These are phyloP conservation scores for Leptura quadrifasciata DNA, from an alignment of 2,888 invertebrate species.

Conservation along the genomic window DNA sequence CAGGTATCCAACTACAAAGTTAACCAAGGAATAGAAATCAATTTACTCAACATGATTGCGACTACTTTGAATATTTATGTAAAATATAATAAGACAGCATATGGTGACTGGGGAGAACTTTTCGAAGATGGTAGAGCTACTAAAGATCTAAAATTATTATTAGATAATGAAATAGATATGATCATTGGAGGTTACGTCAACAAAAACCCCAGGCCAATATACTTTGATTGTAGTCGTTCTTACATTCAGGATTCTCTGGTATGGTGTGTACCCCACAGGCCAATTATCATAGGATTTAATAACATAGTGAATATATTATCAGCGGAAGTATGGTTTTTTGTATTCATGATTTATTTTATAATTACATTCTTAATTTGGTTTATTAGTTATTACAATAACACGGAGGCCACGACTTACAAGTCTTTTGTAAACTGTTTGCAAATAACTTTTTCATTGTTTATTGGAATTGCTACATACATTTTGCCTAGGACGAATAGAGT, in stretches of 20 bases:
- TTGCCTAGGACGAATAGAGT: conserved; percentile 58
- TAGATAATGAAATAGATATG: conserved; percentile 63
- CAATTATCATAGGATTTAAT: conserved; percentile 48
- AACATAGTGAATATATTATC: conserved; percentile 46
- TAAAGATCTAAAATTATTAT: conserved; percentile 62
- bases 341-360: conserved; percentile 36
- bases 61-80: conserved; percentile 54
- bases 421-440: conserved; percentile 48
- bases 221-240: conserved; percentile 65
- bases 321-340: conserved; percentile 44
- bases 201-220: conserved; percentile 58
- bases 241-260: conserved; percentile 67
- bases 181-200: conserved; percentile 68
- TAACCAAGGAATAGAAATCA: conserved; percentile 56
- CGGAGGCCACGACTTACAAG: conserved; percentile 47
- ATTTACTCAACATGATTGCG: conserved; percentile 57
- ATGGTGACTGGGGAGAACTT: conserved; percentile 49
- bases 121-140: conserved; percentile 59
- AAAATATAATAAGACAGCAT: conserved; percentile 46
- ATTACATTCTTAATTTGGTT: conserved; percentile 44
- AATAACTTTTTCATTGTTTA: conserved; percentile 54
- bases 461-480: conserved; percentile 47
- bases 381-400: conserved; percentile 23
- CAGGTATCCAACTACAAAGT: conserved; percentile 34
- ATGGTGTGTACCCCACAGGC: conserved; percentile 69